Percentiles rank a stretch among this genome's conserved stretches.
Evolutionary conservation across 2,113 vertebrate species (phyloP).

Genomic region (Hyla sarda): DNA sequence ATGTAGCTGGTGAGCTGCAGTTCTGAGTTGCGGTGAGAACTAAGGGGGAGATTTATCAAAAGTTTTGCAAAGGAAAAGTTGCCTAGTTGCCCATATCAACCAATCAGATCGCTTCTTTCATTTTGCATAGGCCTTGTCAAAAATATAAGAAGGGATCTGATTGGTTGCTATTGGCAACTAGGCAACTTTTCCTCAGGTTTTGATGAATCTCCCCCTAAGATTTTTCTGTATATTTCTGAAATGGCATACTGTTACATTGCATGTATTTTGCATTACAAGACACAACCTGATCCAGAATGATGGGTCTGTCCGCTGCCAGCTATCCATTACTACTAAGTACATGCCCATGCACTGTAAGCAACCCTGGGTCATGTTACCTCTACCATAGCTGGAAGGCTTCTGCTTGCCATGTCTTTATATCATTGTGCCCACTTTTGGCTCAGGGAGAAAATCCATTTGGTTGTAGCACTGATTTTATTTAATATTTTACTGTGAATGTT

Average conservation of each 20-base stretch:
- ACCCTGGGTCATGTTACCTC: background rate
- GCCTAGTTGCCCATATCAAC: no score
- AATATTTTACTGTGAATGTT: slow-evolving; percentile 33
- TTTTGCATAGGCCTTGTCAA: no score
- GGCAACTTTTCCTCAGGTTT: no score
- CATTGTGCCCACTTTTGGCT: slow-evolving; percentile 20
- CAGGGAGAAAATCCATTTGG: slow-evolving; percentile 24
- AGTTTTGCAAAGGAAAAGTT: no score
- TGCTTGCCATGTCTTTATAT: background rate
- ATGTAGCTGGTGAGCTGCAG: no score
- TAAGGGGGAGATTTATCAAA: no score
- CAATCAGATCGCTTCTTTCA: no score
- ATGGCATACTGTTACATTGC: background rate
- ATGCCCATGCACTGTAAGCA: background rate
- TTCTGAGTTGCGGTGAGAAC: no score
- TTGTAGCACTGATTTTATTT: slow-evolving; percentile 20
- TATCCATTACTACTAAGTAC: background rate
- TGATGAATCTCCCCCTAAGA: no score
- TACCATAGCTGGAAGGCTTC: background rate
- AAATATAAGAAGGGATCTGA: no score
- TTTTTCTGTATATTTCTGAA: no score
- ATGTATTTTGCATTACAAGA: background rate
- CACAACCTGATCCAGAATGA: background rate
- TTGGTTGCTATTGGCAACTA: no score
- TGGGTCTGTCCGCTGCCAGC: background rate